Base-by-base conservation (phyloP, 1,140 invertebrate genomes). In the Meloidogyne chitwoodi region DNA sequence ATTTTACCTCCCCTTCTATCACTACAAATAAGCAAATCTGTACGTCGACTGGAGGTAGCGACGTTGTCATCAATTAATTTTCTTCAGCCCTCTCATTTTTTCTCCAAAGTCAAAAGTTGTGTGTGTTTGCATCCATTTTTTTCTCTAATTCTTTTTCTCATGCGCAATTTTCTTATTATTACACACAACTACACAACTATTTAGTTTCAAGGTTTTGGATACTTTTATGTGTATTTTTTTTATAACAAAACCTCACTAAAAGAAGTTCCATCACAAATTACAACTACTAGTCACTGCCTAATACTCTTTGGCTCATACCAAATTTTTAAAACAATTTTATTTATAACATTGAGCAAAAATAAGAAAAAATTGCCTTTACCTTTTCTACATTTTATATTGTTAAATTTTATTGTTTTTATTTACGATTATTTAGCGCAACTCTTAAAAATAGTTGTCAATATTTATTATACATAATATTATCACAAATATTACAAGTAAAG, bases 151-250 rank as follows among this genome's bases (percentile, higher is more conserved):
- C 5, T 56, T n/a, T 56, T n/a, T n/a, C n/a, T 56, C 10, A 19
- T 22, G 48, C 48, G 48, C 48, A 56, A 56, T 56, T 56, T 56
- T 56, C 48, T n/a, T n/a, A n/a, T 56, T 56, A 56, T 56, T 56
- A 56, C 48, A 56, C 48, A 56, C 48, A 56, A 14, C 26, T 44
- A 2, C 34, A 26, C 27, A 44, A 44, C 68, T 48, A 10, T 61
- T 70, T 70, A 26, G 16, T 70, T 44, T 44, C 61, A 44, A 27
- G 38, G 34, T 48, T 68, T 68, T 68, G 22, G 67, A 56, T 44
- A 44, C 38, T 26, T 70, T 61, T 70, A 24, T 48, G 56, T 69
- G 41, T 61, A 10, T 27, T 44, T 29, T 70, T 31, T 68, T 31
- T 61, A 27, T n/a, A n/a, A 26, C 66, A 22, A 44, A 26, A 24